Evolutionary conservation across 2,888 invertebrate genomes (phyloP).

Genomic region (Cremastinae sp.): DNA sequence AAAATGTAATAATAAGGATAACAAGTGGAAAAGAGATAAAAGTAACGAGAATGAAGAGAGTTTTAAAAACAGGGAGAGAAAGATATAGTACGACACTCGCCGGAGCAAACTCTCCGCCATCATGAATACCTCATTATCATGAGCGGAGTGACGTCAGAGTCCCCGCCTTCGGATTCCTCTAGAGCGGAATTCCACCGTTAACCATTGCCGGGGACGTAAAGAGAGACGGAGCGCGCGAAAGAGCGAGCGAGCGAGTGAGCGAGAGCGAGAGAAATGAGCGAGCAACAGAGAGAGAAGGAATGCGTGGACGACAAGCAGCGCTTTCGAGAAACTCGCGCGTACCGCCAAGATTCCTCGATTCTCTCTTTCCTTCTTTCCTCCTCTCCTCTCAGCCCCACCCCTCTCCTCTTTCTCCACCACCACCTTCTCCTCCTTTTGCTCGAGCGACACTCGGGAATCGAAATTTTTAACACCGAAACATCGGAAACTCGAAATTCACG

Average conservation of each 20-base stretch:
- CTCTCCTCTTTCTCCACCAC: not conserved
- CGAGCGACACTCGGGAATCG: slow-evolving; percentile 24
- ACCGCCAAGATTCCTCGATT: slow-evolving; percentile 15
- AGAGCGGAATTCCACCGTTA: slow-evolving; percentile 82
- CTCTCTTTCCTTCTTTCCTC: slow-evolving; percentile 6
- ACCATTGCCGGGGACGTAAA: slow-evolving; percentile 73
- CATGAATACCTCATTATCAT: slow-evolving; percentile 92
- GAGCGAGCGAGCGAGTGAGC: slow-evolving; percentile 39
- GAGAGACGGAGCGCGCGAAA: slow-evolving; percentile 19
- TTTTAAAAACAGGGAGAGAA: slow-evolving; percentile 26
- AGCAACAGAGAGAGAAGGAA: slow-evolving; percentile 32
- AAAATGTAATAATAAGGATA: slow-evolving; percentile 12
- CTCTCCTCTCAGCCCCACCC: too few species aligned
- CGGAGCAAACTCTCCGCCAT: slow-evolving; percentile 86
- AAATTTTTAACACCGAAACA: slow-evolving; percentile 16
- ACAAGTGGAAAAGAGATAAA: slow-evolving; percentile 46
- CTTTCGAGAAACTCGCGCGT: slow-evolving; percentile 16
- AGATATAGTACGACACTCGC: slow-evolving; percentile 63
- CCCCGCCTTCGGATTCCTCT: slow-evolving; percentile 82
- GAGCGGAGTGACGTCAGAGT: slow-evolving; percentile 88
- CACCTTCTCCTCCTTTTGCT: slow-evolving; percentile 7
- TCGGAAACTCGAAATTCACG: slow-evolving; percentile 10
- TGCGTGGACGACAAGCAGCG: slow-evolving; percentile 13
- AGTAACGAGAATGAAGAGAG: slow-evolving; percentile 47
- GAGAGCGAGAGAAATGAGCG: slow-evolving; percentile 25